Evolutionary conservation across 2,888 invertebrate species (phyloP), one percentile per base, ranked within the genome.

Genomic region (Andrena bucephala): DNA sequence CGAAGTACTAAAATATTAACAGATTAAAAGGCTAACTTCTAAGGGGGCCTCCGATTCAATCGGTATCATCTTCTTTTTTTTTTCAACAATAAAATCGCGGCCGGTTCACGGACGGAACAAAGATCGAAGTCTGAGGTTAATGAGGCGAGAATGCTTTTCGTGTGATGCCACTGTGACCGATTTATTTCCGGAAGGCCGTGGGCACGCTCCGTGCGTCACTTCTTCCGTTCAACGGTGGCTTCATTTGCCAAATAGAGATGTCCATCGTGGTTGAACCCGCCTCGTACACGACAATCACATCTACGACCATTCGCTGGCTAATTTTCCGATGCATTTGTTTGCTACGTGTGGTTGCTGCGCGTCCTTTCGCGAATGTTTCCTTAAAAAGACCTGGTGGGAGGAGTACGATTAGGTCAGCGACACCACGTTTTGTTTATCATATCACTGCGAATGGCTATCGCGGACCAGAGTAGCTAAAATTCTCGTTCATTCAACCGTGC

Each of bases 121-220:
- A 8, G 24, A 20, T 20, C 20, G 57, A 57, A 20, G 0, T 8
- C n/a, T 24, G 20, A 69, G 63, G 59, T 78, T 66, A 69, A 77
- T 66, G 75, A 75, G 60, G 29, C 20, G n/a, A 8, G 20, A 65
- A 82, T 74, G 74, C 20, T 59, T 71, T 52, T 29, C 33, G 68
- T 13, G 5, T 66, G 71, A 81, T 69, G 59, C 52, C 5, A 65
- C 33, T 2, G 60, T 36, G 77, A 57, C 71, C 54, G 66, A 84
- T 84, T 84, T 84, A 84, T 84, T 84, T 83, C 84, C 83, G 83
- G 75, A 79, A 50, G 69, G 66, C 48, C 83, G 60, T 67, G 50
- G 52, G 65, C 36, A 42, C 42, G 59, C 2, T 16, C 2, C 50
- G 66, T 60, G 69, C 83, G 78, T 84, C 83, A 83, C 16, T 27